phyloP scores from a whole-genome alignment of 2,888 invertebrate species.

The Sicus ferrugineus region DNA sequence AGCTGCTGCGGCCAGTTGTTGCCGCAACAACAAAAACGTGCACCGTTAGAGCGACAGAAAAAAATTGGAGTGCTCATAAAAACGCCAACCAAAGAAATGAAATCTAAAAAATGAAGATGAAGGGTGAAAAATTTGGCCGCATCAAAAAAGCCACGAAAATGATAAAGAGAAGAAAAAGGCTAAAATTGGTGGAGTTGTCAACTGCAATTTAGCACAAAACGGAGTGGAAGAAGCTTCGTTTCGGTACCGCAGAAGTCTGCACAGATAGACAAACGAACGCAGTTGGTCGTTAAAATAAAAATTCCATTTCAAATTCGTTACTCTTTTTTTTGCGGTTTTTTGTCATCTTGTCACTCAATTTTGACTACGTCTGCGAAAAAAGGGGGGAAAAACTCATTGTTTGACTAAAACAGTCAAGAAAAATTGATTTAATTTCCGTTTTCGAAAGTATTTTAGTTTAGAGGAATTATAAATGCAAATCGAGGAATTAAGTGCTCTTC shows the following conservation, averaged over 20 bases:
- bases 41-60: slow-evolving; percentile 16
- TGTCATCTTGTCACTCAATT: slow-evolving; percentile 24
- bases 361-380: background rate
- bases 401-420: background rate
- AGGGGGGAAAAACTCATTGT: background rate
- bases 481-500: no score
- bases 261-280: background rate
- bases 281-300: slow-evolving; percentile 26
- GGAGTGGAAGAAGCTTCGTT: no score
- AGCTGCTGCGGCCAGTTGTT: no score
- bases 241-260: no score
- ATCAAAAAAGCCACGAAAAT: background rate
- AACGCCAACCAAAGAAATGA: slow-evolving; percentile 12
- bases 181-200: slow-evolving; percentile 22
- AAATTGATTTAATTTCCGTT: background rate
- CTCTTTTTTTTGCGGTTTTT: background rate
- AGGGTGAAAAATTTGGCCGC: background rate
- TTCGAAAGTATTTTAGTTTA: no score
- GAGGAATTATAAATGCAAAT: background rate
- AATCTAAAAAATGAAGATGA: background rate
- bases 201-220: slow-evolving; percentile 17
- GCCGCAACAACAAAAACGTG: background rate
- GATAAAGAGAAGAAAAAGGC: background rate
- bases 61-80: slow-evolving; percentile 24
- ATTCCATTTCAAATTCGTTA: slow-evolving; percentile 23